Evolutionary conservation across 1,140 invertebrate species (phyloP).

Genomic region (Adelges cooleyi): DNA sequence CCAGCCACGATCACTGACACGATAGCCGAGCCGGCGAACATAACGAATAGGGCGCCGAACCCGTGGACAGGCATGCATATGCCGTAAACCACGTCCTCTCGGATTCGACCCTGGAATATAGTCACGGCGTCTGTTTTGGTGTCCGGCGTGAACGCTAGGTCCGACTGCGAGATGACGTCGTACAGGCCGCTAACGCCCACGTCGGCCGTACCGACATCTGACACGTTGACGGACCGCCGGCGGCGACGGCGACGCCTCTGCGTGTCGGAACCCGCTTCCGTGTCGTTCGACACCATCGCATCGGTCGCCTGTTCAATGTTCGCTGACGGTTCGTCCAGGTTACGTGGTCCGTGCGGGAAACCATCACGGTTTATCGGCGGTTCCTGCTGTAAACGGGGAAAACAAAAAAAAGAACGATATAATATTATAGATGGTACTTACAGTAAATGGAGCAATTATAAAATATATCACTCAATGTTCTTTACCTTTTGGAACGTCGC

Average conservation of each 20-base stretch:
- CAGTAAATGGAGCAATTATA: too few species aligned
- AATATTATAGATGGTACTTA: too few species aligned
- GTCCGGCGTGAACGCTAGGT: slow-evolving; percentile 79
- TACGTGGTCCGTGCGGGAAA: slow-evolving; percentile 42
- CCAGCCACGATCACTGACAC: slow-evolving; percentile 67
- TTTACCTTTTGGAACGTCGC: neutral
- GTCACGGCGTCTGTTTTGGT: slow-evolving; percentile 64
- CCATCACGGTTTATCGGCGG: slow-evolving; percentile 29
- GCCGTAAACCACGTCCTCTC: slow-evolving; percentile 78
- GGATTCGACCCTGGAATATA: slow-evolving; percentile 73
- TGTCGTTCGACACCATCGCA: neutral
- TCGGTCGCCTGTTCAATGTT: neutral
- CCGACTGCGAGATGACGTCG: slow-evolving; percentile 83
- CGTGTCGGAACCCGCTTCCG: neutral
- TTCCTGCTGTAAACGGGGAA: neutral
- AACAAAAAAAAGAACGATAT: neutral
- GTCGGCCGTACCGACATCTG: slow-evolving; percentile 64
- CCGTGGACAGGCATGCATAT: slow-evolving; percentile 80
- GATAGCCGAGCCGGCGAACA: slow-evolving; percentile 71
- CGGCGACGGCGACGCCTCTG: slow-evolving; percentile 45
- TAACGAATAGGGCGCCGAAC: slow-evolving; percentile 75
- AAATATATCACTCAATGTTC: too few species aligned
- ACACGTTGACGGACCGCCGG: slow-evolving; percentile 54
- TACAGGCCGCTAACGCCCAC: slow-evolving; percentile 76
- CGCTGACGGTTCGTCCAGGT: slow-evolving; percentile 42